These are phyloP conservation scores for Carpatolechia fugitivella DNA, from an alignment of 2,888 invertebrate genomes.

Conservation along the genomic window DNA sequence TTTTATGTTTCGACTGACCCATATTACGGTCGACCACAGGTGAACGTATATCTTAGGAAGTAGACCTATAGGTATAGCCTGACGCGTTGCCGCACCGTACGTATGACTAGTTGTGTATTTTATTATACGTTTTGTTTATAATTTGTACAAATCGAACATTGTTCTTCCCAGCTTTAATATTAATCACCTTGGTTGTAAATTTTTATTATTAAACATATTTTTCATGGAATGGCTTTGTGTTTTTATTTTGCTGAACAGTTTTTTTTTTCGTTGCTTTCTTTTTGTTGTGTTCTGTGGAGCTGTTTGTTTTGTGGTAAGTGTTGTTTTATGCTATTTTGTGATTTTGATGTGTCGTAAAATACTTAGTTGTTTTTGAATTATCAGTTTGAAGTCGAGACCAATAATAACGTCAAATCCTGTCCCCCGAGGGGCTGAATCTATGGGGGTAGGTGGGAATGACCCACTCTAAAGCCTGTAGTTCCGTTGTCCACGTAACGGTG, in stretches of 20 bases:
- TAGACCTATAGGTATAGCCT: too few relatives aligned
- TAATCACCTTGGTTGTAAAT: constrained; percentile 75
- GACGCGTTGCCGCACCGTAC: too few relatives aligned
- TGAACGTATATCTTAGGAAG: not conserved
- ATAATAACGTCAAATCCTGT: too few relatives aligned
- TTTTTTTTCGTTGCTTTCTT: constrained; percentile 49
- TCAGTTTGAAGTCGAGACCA: too few relatives aligned
- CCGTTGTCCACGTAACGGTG: too few relatives aligned
- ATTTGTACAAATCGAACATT: constrained; percentile 64
- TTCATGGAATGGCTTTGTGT: constrained; percentile 68
- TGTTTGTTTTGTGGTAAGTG: constrained; percentile 53
- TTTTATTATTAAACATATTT: constrained; percentile 73
- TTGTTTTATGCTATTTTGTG: constrained; percentile 30
- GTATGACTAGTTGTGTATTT: not conserved
- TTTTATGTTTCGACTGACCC: too few relatives aligned
- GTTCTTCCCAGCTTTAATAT: constrained; percentile 78
- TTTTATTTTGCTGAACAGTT: constrained; percentile 60
- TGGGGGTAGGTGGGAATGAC: too few relatives aligned
- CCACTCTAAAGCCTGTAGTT: too few relatives aligned
- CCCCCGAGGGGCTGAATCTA: too few relatives aligned
- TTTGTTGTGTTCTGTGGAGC: constrained; percentile 45
- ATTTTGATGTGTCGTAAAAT: constrained; percentile 31
- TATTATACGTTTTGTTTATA: constrained; percentile 13
- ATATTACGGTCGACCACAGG: not conserved
- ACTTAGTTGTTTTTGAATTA: not conserved